Evolutionary conservation across 2,113 vertebrate genomes (phyloP), one percentile per base, ranked within the genome.

Genomic region (Prochilodus magdalenae): DNA sequence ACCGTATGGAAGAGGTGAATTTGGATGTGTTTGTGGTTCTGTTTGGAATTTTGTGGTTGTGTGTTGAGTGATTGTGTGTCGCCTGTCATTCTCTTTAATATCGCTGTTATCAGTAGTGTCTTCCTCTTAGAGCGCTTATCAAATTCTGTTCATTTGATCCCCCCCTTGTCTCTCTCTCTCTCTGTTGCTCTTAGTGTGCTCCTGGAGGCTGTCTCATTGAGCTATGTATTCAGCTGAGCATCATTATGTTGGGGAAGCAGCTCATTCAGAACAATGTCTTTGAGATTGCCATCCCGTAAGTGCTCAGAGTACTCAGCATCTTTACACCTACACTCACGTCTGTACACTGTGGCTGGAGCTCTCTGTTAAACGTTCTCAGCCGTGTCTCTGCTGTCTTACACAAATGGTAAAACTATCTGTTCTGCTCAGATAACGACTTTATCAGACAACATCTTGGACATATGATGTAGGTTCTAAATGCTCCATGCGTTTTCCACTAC

Each of bases 191-290:
- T 16, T 91, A 99, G 97, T 99, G 97, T 86, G 97, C 98, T 66
- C 98, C 98, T 0, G 98, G 98, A 30, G 98, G 98, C 86, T 99
- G 98, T 90, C 93, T 99, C 79, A 98, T 99, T 84, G 98, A 99
- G 88, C 88, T 99, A 70, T 99, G 98, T 83, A 96, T 99, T 67
- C 97, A 99, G 91, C 95, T 99, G 84, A 99, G 98, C 90, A 99
- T 99, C 94, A 99, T 99, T 89, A 99, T 99, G 98, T 88, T 99
- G 87, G 98, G 98, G 63, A 99, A 99, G 81, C 98, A 99, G 91
- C 90, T 99, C 84, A 98, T 99, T 85, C 98, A 99, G 91, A 99
- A 99, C 90, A 99, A 99, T 91, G 91, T 99, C 81, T 99, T 99
- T 89, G 98, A 99, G 90, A 99, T 99, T 3, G 97, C 96, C 84